Percentiles rank a stretch among this genome's conserved stretches.
Evolutionary conservation across 2,888 invertebrate species (phyloP).

Genomic region (Cordilura impudica): DNA sequence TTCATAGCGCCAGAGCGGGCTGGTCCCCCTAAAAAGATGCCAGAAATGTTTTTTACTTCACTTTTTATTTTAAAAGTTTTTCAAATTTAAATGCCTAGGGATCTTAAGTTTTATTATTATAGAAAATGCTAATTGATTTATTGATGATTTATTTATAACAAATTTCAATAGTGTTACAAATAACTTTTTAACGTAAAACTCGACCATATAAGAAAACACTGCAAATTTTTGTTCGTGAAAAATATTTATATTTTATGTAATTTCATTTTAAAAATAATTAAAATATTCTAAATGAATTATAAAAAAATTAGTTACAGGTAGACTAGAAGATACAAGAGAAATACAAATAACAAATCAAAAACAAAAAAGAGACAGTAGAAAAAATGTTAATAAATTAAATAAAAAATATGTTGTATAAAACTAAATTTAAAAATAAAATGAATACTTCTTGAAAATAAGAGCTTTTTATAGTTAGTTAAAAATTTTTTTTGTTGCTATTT

Average conservation of each 20-base stretch:
- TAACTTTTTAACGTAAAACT: too few species aligned
- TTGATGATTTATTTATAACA: too few species aligned
- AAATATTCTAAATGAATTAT: slow-evolving; percentile 5
- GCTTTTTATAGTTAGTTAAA: slow-evolving; percentile 40
- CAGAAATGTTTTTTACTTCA: slow-evolving; percentile 10
- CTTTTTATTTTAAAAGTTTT: background rate
- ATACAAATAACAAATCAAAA: slow-evolving; percentile 37
- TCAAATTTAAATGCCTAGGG: background rate
- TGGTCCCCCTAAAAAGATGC: too few species aligned
- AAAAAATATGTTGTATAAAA: slow-evolving; percentile 17
- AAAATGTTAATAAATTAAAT: slow-evolving; percentile 26
- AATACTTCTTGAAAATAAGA: slow-evolving; percentile 46
- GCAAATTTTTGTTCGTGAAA: background rate
- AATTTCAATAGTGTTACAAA: too few species aligned
- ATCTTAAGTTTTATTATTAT: background rate
- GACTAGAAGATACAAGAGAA: slow-evolving; percentile 42
- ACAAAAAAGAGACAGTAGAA: background rate
- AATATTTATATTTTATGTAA: slow-evolving; percentile 18
- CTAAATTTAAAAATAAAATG: slow-evolving; percentile 19
- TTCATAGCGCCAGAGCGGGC: too few species aligned
- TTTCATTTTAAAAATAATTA: slow-evolving; percentile 6
- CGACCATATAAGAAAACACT: too few species aligned
- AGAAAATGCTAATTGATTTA: too few species aligned
- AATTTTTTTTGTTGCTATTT: background rate
- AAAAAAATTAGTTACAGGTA: slow-evolving; percentile 26